Base-by-base conservation (phyloP, 2,888 invertebrate species). In the Thysanoteuthis rhombus region DNA sequence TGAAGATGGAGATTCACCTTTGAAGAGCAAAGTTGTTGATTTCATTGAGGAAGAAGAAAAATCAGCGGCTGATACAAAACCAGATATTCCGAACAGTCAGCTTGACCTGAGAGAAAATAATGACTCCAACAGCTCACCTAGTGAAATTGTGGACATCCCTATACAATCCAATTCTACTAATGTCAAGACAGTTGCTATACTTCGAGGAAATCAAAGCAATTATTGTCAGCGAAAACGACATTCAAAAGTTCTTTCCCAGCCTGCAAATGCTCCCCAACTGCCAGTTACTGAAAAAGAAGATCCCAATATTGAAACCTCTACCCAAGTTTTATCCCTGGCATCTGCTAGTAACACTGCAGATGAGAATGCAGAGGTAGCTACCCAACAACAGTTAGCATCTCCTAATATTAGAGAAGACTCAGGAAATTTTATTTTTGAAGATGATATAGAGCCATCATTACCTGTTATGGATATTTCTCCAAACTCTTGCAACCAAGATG, bases 381-480 rank as follows among this genome's bases (percentile, higher is more conserved):
- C 75, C 19, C 0, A n/a, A 19, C 10, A 75, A 75, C n/a, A 75
- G 75, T 19, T 36, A n/a, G 12, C 75, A 75, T 75, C 75, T 36
- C 75, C n/a, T 1, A 75, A n/a, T 16, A n/a, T 75, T 75, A 75
- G 16, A 75, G 75, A 75, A 75, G 75, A 75, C 75, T 75, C 75
- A 75, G 75, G 75, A 75, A 75, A 75, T 75, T 75, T 75, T 75
- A 75, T 75, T 75, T 75, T 75, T 75, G 75, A 75, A 75, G 75
- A 75, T 36, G n/a, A 75, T 75, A 19, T 19, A 36, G 75, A 75
- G 4, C 10, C 75, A n/a, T 75, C n/a, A 36, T n/a, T 75, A 75
- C n/a, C n/a, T 36, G n/a, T n/a, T 75, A 75, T 6, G n/a, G 1
- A 75, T 75, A 75, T n/a, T n/a, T n/a, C 75, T 75, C 16, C n/a